These are phyloP conservation scores for Dicranocentrus wangi DNA, from an alignment of 2,888 invertebrate genomes.

Conservation along the genomic window DNA sequence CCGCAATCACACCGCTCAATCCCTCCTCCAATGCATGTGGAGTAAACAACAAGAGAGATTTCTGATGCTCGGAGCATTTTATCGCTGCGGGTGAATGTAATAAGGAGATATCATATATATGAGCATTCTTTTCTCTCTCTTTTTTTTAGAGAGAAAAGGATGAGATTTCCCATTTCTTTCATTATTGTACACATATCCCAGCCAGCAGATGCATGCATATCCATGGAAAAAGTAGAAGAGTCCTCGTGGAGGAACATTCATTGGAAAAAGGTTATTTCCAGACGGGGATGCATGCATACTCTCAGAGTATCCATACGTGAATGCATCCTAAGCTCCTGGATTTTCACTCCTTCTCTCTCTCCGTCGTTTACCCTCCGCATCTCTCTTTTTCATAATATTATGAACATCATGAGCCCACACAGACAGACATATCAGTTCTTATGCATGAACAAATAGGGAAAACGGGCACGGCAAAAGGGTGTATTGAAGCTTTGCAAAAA, in stretches of 20 bases:
- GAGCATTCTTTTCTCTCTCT: slow-evolving; percentile 7
- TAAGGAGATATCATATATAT: slow-evolving; percentile 40
- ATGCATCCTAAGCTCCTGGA: slow-evolving; percentile 59
- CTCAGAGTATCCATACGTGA: slow-evolving; percentile 42
- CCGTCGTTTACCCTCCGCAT: slow-evolving; percentile 35
- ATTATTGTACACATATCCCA: slow-evolving; percentile 35
- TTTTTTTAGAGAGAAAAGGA: slow-evolving; percentile 29
- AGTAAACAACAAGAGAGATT: neutral
- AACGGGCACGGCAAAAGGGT: neutral
- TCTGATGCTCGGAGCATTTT: neutral
- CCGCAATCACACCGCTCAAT: too few relatives aligned
- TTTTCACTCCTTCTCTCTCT: slow-evolving; percentile 52
- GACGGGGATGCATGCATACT: slow-evolving; percentile 26
- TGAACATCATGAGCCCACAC: neutral
- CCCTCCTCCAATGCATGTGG: too few relatives aligned
- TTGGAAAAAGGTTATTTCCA: neutral
- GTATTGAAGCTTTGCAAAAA: slow-evolving; percentile 10
- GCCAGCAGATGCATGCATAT: slow-evolving; percentile 27
- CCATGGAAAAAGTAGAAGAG: slow-evolving; percentile 14
- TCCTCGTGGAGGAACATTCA: neutral
- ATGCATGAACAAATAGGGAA: slow-evolving; percentile 37
- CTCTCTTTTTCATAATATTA: slow-evolving; percentile 39
- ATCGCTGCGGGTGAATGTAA: slow-evolving; percentile 61
- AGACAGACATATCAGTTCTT: slow-evolving; percentile 28
- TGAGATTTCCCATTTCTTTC: slow-evolving; percentile 61